Evolutionary conservation across 1,140 invertebrate genomes (phyloP).

Genomic region (Drosophila bocki): DNA sequence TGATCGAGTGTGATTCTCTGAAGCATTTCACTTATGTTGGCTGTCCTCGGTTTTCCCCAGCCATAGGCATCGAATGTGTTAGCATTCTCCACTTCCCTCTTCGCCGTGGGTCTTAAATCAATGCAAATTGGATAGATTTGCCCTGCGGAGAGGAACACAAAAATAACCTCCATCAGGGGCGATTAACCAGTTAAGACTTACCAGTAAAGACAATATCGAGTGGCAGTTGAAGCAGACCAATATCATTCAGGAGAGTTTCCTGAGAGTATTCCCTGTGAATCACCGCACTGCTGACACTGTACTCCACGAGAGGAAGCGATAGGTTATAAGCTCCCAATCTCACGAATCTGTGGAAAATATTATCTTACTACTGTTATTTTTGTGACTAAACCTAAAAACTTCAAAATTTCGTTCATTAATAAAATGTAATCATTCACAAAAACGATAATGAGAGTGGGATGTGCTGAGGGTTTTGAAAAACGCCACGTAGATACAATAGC

Average conservation of each 20-base stretch:
- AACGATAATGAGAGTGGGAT: no score
- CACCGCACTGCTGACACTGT: background rate
- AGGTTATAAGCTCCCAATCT: background rate
- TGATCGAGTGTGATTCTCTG: background rate
- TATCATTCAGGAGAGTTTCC: background rate
- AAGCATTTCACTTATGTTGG: background rate
- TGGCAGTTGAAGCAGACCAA: slow-evolving; percentile 5
- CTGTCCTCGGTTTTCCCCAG: background rate
- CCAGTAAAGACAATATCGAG: background rate
- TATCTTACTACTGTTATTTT: no score
- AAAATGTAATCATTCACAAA: no score
- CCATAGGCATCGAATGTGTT: background rate
- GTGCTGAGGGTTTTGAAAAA: no score
- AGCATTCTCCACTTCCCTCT: background rate
- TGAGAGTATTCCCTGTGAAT: background rate
- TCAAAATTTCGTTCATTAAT: no score
- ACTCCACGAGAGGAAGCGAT: background rate
- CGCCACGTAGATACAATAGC: no score
- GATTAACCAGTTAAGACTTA: background rate
- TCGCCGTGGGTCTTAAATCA: no score
- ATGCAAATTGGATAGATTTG: slow-evolving; percentile 8
- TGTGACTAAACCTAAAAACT: no score
- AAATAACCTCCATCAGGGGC: no score
- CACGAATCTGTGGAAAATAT: background rate
- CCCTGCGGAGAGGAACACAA: background rate